Evolutionary conservation across 2,797 vertebrate species (phyloP).

Genomic region (Peromyscus eremicus): DNA sequence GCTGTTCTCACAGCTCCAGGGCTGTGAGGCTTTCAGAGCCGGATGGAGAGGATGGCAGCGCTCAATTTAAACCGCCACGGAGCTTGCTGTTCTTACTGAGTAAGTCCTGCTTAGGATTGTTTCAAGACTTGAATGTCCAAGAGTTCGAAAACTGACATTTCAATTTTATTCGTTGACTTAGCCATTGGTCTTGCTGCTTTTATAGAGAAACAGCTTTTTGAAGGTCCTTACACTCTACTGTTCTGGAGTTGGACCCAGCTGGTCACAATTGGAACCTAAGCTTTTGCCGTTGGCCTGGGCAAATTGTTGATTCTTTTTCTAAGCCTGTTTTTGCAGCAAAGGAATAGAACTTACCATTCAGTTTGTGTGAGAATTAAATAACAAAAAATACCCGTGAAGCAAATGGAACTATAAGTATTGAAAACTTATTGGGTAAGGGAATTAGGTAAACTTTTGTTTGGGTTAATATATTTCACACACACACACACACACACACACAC

Average conservation of each 20-base stretch:
- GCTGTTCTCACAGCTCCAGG: not conserved
- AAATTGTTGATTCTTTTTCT: slow-evolving; percentile 31
- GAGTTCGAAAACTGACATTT: slow-evolving; percentile 16
- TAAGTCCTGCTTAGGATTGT: not conserved
- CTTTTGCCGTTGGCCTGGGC: not conserved
- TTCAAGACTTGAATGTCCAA: slow-evolving; percentile 28
- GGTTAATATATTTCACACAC: not conserved
- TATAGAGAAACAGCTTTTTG: not conserved
- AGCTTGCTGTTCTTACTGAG: not conserved
- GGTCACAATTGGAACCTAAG: slow-evolving; percentile 9
- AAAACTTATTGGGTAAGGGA: slow-evolving; percentile 43
- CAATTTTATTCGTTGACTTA: not conserved
- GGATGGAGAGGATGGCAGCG: not conserved
- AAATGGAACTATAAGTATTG: slow-evolving; percentile 23
- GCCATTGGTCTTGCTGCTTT: not conserved
- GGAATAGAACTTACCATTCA: not conserved
- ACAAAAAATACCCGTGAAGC: slow-evolving; percentile 15
- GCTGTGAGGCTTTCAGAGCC: not conserved
- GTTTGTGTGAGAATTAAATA: slow-evolving; percentile 39
- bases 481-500: not conserved
- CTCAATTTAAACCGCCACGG: not conserved
- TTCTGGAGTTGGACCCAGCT: not conserved
- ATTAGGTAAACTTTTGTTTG: slow-evolving; percentile 28
- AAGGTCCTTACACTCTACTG: not conserved
- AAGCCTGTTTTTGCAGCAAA: slow-evolving; percentile 35